Evolutionary conservation across 2,113 vertebrate genomes (phyloP).

Genomic region (Aphyosemion australe): DNA sequence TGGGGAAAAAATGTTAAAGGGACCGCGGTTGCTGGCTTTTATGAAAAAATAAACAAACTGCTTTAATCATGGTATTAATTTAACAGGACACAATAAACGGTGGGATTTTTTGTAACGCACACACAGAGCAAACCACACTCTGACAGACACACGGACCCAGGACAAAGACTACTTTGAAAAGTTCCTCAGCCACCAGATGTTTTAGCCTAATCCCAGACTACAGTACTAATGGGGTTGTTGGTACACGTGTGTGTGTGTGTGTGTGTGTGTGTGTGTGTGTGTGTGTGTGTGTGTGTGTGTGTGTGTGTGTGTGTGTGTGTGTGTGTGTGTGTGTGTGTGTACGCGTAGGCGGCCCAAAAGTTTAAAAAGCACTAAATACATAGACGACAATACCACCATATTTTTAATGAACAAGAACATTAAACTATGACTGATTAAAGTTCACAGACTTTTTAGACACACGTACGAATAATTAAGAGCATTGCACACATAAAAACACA

Average conservation of each 20-base stretch:
- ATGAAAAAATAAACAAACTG: constrained; percentile 27
- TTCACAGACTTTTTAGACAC: background rate
- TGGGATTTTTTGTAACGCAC: constrained; percentile 29
- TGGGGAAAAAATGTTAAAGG: background rate
- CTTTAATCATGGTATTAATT: constrained; percentile 73
- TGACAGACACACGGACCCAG: constrained; percentile 54
- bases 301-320: constrained; percentile 19
- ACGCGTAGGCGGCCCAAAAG: background rate
- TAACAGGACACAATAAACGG: constrained; percentile 70
- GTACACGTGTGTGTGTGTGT: constrained; percentile 17
- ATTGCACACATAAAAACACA: constrained; percentile 18
- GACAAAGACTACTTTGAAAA: constrained; percentile 78
- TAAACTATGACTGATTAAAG: background rate
- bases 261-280: constrained; percentile 13
- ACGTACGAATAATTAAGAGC: background rate
- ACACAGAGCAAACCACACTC: constrained; percentile 23
- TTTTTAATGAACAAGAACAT: constrained; percentile 3
- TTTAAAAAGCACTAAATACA: constrained; percentile 33
- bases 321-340: background rate
- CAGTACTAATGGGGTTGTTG: constrained; percentile 64
- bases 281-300: constrained; percentile 21
- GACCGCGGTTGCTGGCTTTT: constrained; percentile 30
- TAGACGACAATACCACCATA: constrained; percentile 3
- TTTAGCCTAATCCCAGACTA: constrained; percentile 72
- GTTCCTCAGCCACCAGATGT: constrained; percentile 76